Evolutionary conservation across 2,888 invertebrate species (phyloP), one percentile per base, ranked within the genome.

Genomic region (Orgyia antiqua): DNA sequence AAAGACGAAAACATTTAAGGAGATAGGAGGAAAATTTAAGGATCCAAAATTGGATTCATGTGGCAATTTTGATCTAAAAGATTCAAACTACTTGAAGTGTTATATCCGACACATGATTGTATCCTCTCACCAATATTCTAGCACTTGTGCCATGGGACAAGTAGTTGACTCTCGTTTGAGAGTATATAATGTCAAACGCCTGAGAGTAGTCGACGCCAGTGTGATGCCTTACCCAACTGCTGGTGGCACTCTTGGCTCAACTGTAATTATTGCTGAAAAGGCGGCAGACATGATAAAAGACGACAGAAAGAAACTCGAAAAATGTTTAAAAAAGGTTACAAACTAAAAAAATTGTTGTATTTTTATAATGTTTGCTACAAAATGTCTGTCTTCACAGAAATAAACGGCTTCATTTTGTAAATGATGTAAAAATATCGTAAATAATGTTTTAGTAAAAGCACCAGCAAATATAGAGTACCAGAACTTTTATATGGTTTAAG

Each of bases 201-300:
- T 60, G 8, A 49, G 63, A 5, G 50, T 64, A 1, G 64, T 46
- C 1, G 64, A 64, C 27, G 51, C 49, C 11, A 62, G 65, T 28
- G 31, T 57, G 0, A 63, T 91, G 84, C 90, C 90, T 0, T 65
- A 21, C 6, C 36, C 68, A 7, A 86, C 88, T 0, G 68, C 80
- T 0, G 87, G 88, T 1, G 89, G 89, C 0, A 88, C 89, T 45
- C 87, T 87, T 0, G 89, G 88, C 0, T 86, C 89, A 0, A 42
- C 50, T 1, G 45, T 65, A n/a, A 58, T 64, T 61, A 50, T 66
- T 9, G 65, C 46, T 0, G 66, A 67, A 23, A 56, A 56, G 31
- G 57, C 42, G 41, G 33, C 40, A 1, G 46, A 38, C 25, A 29
- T 17, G 55, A 63, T 42, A 36, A 49, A 36, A 45, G 58, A 39